These are phyloP conservation scores for Ethmia dodecea DNA, from an alignment of 2,888 invertebrate genomes.

Conservation along the genomic window DNA sequence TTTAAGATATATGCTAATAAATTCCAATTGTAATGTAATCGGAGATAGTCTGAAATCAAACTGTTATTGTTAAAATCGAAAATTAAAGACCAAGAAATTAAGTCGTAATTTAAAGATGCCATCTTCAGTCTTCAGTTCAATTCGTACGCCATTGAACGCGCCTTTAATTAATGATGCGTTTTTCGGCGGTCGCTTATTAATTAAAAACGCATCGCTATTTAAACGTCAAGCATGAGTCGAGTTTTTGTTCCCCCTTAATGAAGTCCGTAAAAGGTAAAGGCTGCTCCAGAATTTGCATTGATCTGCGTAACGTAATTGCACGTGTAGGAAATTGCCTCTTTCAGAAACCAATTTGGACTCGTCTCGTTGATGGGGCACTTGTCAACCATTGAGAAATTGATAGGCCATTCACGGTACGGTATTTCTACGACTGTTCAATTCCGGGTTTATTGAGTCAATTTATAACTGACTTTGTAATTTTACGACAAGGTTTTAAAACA, in stretches of 20 bases:
- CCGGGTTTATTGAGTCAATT: conserved; percentile 9
- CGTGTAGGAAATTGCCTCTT: conserved; percentile 34
- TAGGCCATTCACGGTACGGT: conserved; percentile 36
- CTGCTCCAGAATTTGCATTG: conserved; percentile 65
- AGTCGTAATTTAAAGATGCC: conserved; percentile 4
- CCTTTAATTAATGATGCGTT: conserved; percentile 7
- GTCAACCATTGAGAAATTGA: conserved; percentile 36
- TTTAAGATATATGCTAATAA: too few species aligned
- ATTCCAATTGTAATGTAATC: too few species aligned
- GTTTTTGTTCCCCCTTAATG: conserved; percentile 55
- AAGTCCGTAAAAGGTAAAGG: conserved; percentile 55
- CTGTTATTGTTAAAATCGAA: background rate
- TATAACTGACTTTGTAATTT: too few species aligned
- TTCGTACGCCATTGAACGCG: conserved; percentile 4
- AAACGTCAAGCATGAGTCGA: conserved; percentile 39
- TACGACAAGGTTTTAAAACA: too few species aligned
- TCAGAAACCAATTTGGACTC: conserved; percentile 33
- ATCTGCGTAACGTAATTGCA: conserved; percentile 44
- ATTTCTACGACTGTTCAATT: too few species aligned
- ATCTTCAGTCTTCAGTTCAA: conserved; percentile 8
- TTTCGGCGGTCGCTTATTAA: conserved; percentile 39
- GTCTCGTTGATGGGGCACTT: conserved; percentile 20
- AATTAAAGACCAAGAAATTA: conserved; percentile 1
- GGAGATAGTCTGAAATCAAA: background rate
- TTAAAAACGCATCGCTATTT: conserved; percentile 54